Percentiles rank a stretch among this genome's conserved stretches.
Conservation (phyloP, 2,797 vertebrate species). For the Cuniculus paca region DNA sequence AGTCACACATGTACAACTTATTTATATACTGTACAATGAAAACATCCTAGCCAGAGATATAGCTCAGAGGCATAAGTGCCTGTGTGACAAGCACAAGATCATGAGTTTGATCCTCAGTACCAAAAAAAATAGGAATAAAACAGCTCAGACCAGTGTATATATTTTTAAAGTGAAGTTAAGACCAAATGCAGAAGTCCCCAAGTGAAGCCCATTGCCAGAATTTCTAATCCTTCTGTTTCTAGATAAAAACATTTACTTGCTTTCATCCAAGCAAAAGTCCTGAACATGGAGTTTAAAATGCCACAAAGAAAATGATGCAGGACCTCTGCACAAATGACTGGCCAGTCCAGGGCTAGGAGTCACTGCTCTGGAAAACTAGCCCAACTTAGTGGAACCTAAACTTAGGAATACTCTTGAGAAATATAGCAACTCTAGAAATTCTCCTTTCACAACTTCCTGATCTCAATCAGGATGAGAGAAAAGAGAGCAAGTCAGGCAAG, state of each 20-base stretch:
- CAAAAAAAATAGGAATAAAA: no score
- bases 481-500: background rate
- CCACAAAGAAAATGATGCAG: background rate
- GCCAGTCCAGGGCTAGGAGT: background rate
- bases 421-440: background rate
- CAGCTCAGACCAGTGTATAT: no score
- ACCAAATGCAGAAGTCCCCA: background rate
- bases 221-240: background rate
- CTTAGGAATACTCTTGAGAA: background rate
- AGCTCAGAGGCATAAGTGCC: no score
- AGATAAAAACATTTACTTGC: background rate
- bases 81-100: no score
- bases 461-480: background rate
- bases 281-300: background rate
- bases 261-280: background rate
- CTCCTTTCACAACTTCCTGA: background rate
- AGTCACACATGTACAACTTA: background rate
- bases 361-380: background rate
- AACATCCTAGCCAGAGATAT: no score
- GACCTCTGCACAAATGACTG: background rate
- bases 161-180: background rate
- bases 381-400: background rate
- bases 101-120: no score
- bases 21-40: background rate
- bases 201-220: background rate